Evolutionary conservation across 2,797 vertebrate species (phyloP), one percentile per base, ranked within the genome.

Genomic region (Poeciliopsis turneri): DNA sequence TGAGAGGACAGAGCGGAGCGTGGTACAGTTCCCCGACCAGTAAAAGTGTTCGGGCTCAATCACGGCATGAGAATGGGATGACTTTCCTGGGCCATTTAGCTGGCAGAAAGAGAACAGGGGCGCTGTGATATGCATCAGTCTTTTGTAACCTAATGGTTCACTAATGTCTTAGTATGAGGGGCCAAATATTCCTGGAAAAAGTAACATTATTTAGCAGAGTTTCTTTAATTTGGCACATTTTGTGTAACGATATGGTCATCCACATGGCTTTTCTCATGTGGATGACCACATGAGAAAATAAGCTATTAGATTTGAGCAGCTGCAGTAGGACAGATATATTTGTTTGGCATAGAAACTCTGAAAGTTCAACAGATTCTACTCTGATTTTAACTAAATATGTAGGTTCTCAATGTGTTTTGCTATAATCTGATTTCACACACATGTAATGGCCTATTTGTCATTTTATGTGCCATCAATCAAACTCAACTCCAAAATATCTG

Each of bases 61-160:
- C 88, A 89, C 90, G 91, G 92, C 91, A 88, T 92, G 91, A 91
- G 92, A 92, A 88, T 76, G 74, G 81, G 92, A 92, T 93, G 91
- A 94, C 89, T 93, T 94, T 95, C 95, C 92, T 88, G 85, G 89
- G 86, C 86, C 91, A 92, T 93, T 94, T 93, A 93, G 88, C 92
- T 92, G 89, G 88, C 83, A 77, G 83, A 89, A 79, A 90, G 88
- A 93, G 85, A 92, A 90, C 90, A 89, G 90, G 82, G 87, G 84
- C 69, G 57, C 82, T 88, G 91, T 85, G 85, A 86, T 81, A 72
- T 86, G 25, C 25, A 16, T 64, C 75, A 66, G 64, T n/a, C 66
- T 86, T 93, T 94, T 92, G 91, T 91, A 90, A 90, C 94, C 94
- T 94, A 94, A 94, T 93, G 90, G 86, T 86, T 85, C 81, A 81